Evolutionary conservation across 2,888 invertebrate genomes (phyloP).

Genomic region (Lasius fuliginosus): DNA sequence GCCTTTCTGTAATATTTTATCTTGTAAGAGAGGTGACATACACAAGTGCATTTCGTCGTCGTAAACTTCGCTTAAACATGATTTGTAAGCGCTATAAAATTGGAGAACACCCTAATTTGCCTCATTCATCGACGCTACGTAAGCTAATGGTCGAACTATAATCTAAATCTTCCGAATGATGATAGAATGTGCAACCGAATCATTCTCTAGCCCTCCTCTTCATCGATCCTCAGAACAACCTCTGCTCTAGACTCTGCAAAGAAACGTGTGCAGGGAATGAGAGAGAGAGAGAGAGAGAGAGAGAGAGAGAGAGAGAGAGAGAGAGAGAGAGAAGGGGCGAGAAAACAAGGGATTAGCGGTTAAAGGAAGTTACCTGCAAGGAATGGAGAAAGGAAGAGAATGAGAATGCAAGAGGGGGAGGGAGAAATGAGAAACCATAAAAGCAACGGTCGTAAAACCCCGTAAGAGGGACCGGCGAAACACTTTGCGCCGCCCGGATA

Average conservation of each 20-base stretch:
- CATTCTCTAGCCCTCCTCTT: conserved; percentile 23
- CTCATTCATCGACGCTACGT: conserved; percentile 1
- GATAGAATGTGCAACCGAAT: conserved; percentile 27
- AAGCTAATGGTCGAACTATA: conserved; percentile 1
- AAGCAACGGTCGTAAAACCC: conserved; percentile 69
- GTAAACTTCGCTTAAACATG: conserved; percentile 41
- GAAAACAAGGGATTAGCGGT: conserved; percentile 25
- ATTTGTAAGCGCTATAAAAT: conserved; percentile 38
- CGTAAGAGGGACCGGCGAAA: conserved; percentile 58
- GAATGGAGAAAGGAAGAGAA: conserved; percentile 16
- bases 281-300: neutral
- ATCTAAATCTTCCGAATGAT: conserved; percentile 55
- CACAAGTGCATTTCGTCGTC: conserved; percentile 19
- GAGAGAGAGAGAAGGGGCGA: conserved; percentile 10
- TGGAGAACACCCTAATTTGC: conserved; percentile 30
- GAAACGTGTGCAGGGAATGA: neutral
- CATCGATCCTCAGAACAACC: neutral
- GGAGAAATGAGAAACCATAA: conserved; percentile 58
- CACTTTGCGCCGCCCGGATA: conserved; percentile 59
- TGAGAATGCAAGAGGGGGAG: conserved; percentile 40
- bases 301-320: neutral
- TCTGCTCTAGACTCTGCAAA: conserved; percentile 3
- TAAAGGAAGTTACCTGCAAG: conserved; percentile 17
- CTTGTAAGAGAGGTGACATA: neutral
- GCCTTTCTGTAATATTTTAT: neutral